Evolutionary conservation across 64 coral and sea anemone species (phyloP), one percentile per base, ranked within the genome.

Genomic region (Pocillopora verrucosa): DNA sequence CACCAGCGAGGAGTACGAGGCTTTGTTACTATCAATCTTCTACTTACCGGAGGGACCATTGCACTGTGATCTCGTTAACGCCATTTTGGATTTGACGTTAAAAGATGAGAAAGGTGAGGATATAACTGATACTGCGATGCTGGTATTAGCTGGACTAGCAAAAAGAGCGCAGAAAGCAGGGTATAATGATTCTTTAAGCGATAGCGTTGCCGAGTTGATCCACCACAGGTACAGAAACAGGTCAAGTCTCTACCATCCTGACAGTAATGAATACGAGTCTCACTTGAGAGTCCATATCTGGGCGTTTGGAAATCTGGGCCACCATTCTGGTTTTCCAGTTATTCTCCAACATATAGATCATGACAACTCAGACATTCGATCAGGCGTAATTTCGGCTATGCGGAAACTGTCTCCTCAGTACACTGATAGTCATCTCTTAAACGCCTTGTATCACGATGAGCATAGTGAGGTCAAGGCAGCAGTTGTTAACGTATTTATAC

Each of bases 231-330:
- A 93, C 61, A 63, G 38, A 58, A 95, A 95, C 77, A 93, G 90
- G 62, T 91, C 96, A 58, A 88, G 73, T 63, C 36, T 95, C 62
- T 87, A 98, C 58, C 80, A 95, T 74, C 91, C 94, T 20, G 96
- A 98, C 12, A 98, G 93, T 61, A 59, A 77, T 19, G 88, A 92
- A 6, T 91, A 92, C 15, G 93, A 98, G 63, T 59, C 83, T 7
- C 95, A 91, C 58, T 78, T 98, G 25, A 86, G 91, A 36, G 89
- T 91, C 78, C 93, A 98, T 65, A 93, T 98, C 62, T 98, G 96
- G 96, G 96, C 96, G 22, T 95, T 98, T 72, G 93, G 96, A 19
- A 98, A 98, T 76, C 88, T 98, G 19, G 96, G 96, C 35, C 96
- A 98, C 80, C 77, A 72, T 45, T 93, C 93, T 65, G 94, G 90